These are phyloP conservation scores for Raphicerus campestris DNA, from an alignment of 2,113 vertebrate genomes.

Conservation along the genomic window DNA sequence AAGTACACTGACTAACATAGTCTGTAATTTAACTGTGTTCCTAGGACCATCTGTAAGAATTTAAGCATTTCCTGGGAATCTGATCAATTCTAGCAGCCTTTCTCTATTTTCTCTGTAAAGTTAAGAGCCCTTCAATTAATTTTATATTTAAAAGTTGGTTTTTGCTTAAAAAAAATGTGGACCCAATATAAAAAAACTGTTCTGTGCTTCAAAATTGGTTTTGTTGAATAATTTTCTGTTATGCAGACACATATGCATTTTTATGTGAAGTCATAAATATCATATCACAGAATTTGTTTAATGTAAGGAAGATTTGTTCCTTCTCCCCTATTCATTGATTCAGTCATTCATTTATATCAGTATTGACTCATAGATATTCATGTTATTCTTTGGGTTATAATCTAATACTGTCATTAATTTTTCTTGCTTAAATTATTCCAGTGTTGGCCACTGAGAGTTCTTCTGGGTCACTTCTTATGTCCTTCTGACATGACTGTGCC, in stretches of 20 bases:
- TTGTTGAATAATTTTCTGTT: background rate
- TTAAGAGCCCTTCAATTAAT: background rate
- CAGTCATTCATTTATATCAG: background rate
- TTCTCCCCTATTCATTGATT: background rate
- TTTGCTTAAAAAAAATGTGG: background rate
- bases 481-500: background rate
- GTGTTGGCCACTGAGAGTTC: background rate
- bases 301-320: background rate
- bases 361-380: background rate
- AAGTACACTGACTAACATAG: slow-evolving; percentile 25
- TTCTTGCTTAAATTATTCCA: background rate
- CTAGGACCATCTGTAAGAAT: slow-evolving; percentile 51
- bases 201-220: slow-evolving; percentile 3
- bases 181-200: background rate
- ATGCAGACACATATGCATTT: background rate
- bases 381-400: background rate
- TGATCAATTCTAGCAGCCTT: background rate
- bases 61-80: slow-evolving; percentile 18
- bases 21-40: slow-evolving; percentile 27
- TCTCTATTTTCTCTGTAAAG: background rate
- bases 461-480: background rate
- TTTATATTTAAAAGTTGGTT: slow-evolving; percentile 30
- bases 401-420: background rate
- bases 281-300: background rate
- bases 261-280: background rate